Conservation (phyloP, 2,113 vertebrate genomes). For the Apodemus speciosus region DNA sequence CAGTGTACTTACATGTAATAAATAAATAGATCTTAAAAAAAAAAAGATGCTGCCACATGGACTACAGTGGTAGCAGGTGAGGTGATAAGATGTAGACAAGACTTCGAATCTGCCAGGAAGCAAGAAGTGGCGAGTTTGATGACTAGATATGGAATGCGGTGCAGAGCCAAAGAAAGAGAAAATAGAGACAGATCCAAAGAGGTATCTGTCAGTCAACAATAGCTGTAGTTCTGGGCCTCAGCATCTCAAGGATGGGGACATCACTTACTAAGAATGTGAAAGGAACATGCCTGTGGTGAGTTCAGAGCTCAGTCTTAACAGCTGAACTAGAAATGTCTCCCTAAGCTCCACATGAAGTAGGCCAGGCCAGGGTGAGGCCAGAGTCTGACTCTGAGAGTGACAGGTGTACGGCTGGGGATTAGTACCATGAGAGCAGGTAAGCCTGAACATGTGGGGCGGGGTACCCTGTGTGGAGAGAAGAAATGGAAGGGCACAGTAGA, state of each 20-base stretch:
- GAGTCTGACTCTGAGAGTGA: too few species aligned
- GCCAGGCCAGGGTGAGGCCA: background rate
- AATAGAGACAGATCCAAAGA: too few species aligned
- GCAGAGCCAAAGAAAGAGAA: background rate
- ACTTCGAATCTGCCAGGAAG: background rate
- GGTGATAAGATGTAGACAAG: background rate
- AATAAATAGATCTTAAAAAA: too few species aligned
- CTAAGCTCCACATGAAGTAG: background rate
- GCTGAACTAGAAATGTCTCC: background rate
- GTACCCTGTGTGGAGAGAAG: background rate
- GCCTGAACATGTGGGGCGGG: background rate
- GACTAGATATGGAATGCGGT: background rate
- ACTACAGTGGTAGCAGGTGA: background rate
- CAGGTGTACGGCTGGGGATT: background rate
- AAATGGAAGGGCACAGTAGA: background rate
- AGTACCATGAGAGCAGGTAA: background rate
- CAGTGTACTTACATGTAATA: too few species aligned
- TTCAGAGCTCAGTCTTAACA: background rate
- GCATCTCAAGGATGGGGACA: background rate
- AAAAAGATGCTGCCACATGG: too few species aligned
- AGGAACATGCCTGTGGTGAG: background rate
- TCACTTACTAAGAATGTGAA: background rate
- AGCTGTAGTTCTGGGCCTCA: background rate
- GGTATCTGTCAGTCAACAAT: background rate
- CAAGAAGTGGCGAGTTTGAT: background rate